Evolutionary conservation across 2,888 invertebrate genomes (phyloP), one percentile per base, ranked within the genome.

Genomic region (Cryptocephalus moraei): DNA sequence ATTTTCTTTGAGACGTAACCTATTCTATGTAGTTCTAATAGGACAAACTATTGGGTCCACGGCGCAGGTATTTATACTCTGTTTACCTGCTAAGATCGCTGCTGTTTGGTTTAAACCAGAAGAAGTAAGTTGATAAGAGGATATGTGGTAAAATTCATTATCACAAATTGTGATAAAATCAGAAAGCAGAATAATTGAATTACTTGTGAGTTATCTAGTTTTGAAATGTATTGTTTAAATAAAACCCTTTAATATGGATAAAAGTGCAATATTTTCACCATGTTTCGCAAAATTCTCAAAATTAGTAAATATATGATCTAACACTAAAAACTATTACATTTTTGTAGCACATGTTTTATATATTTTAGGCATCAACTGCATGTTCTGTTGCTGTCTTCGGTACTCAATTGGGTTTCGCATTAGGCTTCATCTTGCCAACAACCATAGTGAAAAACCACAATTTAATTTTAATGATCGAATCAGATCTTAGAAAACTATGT

Each of bases 21-120:
- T 82, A 62, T 96, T 93, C 75, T 84, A 83, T 76, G 75, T 95
- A 40, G 82, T 90, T 46, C 88, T 96, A 72, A 59, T 82, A 34
- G 93, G 92, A 0, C 97, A 97, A 73, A 83, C 87, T 0, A 74
- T 95, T 54, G 84, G 85, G 51, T 86, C 86, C 1, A 63, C 84
- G 12, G 86, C 93, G 31, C 93, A 94, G 73, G 85, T 92, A 13
- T 95, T 92, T 73, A 84, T 95, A 48, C 74, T 96, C 39, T 91
- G 91, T 57, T 79, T 96, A 45, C 96, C 96, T 0, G 87, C 96
- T 0, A 75, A 85, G 46, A 73, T 97, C 54, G 95, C 96, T 0
- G 94, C 96, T 0, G 90, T 93, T 40, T 97, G 96, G 97, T 97
- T 97, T 68, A 93, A 94, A 2, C 85, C 91, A 0, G 84, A 89